Base-by-base conservation (phyloP, 1,140 invertebrate species). In the Calliphora vicina region DNA sequence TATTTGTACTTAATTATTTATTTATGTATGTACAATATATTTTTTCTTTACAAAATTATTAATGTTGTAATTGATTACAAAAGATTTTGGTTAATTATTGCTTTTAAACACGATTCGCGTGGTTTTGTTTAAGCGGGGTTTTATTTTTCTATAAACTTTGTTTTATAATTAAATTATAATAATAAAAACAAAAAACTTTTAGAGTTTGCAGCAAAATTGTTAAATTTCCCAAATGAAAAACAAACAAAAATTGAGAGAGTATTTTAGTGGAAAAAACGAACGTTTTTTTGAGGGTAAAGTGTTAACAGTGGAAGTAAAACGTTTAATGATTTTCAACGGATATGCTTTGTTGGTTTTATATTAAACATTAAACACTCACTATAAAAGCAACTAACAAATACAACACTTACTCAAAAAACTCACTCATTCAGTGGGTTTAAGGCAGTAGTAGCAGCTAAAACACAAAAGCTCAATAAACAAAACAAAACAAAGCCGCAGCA, bases 251-350 rank as follows among this genome's bases (percentile, higher is more conserved):
- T 17, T 23, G 61, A 23, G 20, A 67, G 50, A 57, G n/a, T 57
- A n/a, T n/a, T 35, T 35, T 35, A 8, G 6, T 17, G 2, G 17
- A n/a, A 57, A 80, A 43, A 80, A 73, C 72, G 26, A 27, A 80
- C 76, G 61, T 23, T 43, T 73, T 15, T 80, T 23, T 71, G 27
- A 50, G 61, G 29, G 57, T 35, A 74, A 84, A 81, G 73, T 82
- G 81, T 43, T 82, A 82, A 84, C 80, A 82, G 71, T 87, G 89
- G 87, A 86, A 86, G 88, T 89, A 87, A 89, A 88, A 88, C 88
- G 88, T 85, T 89, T 89, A 89, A 89, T 89, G 88, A 89, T 88
- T 89, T 89, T 87, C 88, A 89, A 86, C 87, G 88, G 87, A 87
- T 88, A 87, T 87, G 88, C 85, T 88, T 87, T 88, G 88, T 89